Evolutionary conservation across 2,797 vertebrate species (phyloP).

Genomic region (Enoplosus armatus): DNA sequence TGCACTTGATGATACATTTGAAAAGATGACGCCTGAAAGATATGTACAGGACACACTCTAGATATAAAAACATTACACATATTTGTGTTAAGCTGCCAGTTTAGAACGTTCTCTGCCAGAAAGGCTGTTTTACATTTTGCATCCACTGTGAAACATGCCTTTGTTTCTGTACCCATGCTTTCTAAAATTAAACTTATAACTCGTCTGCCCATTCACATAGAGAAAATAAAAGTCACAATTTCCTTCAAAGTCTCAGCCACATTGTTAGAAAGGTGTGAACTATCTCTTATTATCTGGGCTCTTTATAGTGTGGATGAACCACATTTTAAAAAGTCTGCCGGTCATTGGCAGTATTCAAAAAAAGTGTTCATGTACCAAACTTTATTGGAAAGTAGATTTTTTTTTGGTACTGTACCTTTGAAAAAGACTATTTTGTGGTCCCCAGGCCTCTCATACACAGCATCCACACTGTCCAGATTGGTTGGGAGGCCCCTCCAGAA

Average conservation of each 20-base stretch:
- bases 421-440: constrained; percentile 99
- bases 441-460: constrained; percentile 92
- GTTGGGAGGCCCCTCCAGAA: constrained; percentile 96
- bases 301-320: constrained; percentile 14
- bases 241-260: constrained; percentile 10
- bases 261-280: constrained; percentile 13
- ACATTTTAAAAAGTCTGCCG: constrained; percentile 14
- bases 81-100: constrained; percentile 1
- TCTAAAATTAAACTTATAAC: neutral
- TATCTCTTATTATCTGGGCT: constrained; percentile 1
- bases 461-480: constrained; percentile 93
- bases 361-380: too few species aligned
- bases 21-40: constrained; percentile 14
- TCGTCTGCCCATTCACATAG: neutral
- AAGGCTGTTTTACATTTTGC: constrained; percentile 18
- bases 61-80: constrained; percentile 1
- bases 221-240: neutral
- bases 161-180: constrained; percentile 19
- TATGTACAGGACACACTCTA: neutral
- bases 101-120: neutral
- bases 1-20: constrained; percentile 11
- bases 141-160: constrained; percentile 22
- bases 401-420: constrained; percentile 87
- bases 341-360: neutral
- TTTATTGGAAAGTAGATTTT: neutral